A percentile compares a stretch with the other conserved stretches of the same genome.
phyloP scores from a whole-genome alignment of 2,113 vertebrate genomes.

The Vombatus ursinus region DNA sequence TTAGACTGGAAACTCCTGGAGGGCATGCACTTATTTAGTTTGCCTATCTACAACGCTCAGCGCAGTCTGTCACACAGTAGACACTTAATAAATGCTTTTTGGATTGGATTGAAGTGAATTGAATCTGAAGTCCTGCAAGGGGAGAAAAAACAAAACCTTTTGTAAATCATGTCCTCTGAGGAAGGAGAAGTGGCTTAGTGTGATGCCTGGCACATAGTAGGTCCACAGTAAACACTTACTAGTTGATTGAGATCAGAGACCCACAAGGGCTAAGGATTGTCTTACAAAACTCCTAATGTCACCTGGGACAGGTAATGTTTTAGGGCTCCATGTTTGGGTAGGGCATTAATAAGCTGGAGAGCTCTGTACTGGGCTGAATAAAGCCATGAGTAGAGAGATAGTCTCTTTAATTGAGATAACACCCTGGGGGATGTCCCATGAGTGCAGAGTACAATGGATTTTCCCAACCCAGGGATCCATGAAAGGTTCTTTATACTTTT shows the following conservation, averaged over 20 bases:
- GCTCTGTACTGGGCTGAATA: too few relatives aligned
- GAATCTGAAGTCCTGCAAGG: neutral
- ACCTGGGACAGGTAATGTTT: too few relatives aligned
- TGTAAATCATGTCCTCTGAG: neutral
- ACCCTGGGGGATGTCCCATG: too few relatives aligned
- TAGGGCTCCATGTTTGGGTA: neutral
- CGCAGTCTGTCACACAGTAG: too few relatives aligned
- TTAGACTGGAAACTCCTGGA: neutral
- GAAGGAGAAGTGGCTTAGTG: neutral
- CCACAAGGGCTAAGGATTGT: too few relatives aligned
- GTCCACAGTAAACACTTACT: neutral
- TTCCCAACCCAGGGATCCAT: too few relatives aligned
- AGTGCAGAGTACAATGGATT: too few relatives aligned
- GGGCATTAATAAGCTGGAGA: neutral
- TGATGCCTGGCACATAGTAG: neutral
- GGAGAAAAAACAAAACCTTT: neutral
- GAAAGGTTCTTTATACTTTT: too few relatives aligned
- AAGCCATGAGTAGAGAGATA: too few relatives aligned
- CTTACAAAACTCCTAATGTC: neutral
- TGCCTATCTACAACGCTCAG: too few relatives aligned
- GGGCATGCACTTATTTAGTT: neutral
- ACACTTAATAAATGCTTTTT: neutral
- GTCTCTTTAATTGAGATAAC: too few relatives aligned
- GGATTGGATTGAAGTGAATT: neutral
- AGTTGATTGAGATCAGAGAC: neutral